Conservation (phyloP, 2,113 vertebrate species). For the Hiodon tergisus region DNA sequence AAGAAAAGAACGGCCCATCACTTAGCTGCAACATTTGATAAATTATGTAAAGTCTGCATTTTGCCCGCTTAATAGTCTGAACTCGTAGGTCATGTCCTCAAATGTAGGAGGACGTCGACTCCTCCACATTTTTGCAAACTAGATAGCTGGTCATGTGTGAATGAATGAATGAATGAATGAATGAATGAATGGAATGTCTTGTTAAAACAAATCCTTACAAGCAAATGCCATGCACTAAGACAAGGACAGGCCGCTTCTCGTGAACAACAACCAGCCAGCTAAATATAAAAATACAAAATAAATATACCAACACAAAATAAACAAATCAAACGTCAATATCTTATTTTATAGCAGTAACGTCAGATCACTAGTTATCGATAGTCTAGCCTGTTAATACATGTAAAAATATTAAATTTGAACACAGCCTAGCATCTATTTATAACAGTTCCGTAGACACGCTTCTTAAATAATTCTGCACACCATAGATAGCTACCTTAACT, state of each 20-base stretch:
- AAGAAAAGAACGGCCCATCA: no score
- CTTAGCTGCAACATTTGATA: conserved; percentile 11
- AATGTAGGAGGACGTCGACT: neutral
- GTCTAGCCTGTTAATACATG: no score
- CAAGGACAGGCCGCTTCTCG: no score
- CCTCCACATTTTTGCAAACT: neutral
- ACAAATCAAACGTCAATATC: neutral
- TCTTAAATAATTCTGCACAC: neutral
- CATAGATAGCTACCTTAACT: neutral
- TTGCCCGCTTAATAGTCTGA: neutral
- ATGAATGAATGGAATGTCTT: conserved; percentile 3
- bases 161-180: conserved; percentile 2
- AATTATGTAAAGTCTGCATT: neutral
- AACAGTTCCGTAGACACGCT: no score
- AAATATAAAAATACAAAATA: no score
- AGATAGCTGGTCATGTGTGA: neutral
- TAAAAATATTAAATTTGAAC: no score
- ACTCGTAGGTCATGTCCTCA: neutral
- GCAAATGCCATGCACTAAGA: neutral
- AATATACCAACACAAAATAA: no score
- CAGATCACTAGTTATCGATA: no score
- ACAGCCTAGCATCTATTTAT: no score
- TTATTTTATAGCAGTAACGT: neutral
- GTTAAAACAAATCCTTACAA: neutral
- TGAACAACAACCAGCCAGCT: no score